Base-by-base conservation (phyloP, 2,797 vertebrate genomes). In the Pipistrellus pygmaeus region DNA sequence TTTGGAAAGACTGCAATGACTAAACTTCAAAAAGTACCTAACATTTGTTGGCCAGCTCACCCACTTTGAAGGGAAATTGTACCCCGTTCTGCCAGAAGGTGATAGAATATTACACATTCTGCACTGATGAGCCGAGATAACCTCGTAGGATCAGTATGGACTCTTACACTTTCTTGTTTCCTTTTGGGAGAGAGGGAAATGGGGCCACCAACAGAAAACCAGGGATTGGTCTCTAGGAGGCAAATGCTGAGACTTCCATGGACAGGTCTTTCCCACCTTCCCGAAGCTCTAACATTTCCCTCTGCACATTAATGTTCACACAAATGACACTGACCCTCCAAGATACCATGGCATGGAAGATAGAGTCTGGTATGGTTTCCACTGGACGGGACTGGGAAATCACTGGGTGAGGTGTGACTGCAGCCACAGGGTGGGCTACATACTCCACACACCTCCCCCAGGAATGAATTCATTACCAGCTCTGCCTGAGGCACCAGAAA, bases 111-210 rank as follows among this genome's bases (percentile, higher is more conserved):
- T 7, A 85, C 81, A 95, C 44, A 32, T 14, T 4, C 35, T 21
- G 20, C 2, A 13, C 38, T 64, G 35, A 72, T 71, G 66, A 86
- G 41, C 20, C 2, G 6, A 46, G 32, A 27, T 41, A 32, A 68
- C 7, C 32, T 8, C 8, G 62, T 38, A 41, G 13, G 72, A 41
- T n/a, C 13, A 21, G 32, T 78, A 38, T 71, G 38, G 9, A 78
- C n/a, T 66, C 88, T 60, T 44, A 35, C 13, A 20, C 44, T 76
- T 75, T 93, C 92, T 32, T 41, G 64, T 93, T 75, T 85, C 60
- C 30, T 82, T 10, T 80, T 20, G 13, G 12, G 32, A 82, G 69
- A 27, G 23, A 73, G 23, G 21, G 15, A 60, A 86, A 41, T 12
- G 55, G 21, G 21, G 46, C 3, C 6, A 35, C 48, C 57, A 41